A percentile compares a stretch with the other conserved stretches of the same genome.
phyloP scores from a whole-genome alignment of 2,888 invertebrate genomes.

The Synergus japonicus region DNA sequence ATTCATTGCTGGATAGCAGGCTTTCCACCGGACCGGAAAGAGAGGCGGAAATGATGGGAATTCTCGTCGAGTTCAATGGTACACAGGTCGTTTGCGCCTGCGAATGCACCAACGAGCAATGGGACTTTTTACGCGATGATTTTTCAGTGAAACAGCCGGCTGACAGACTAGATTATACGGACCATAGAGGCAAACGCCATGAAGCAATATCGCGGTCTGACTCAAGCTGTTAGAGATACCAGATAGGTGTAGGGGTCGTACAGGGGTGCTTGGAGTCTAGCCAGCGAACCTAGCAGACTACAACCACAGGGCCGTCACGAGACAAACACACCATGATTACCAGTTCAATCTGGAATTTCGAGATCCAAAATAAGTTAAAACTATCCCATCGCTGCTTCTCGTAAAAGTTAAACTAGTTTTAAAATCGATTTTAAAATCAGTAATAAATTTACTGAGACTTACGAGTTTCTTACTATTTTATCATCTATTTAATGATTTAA shows the following conservation, averaged over 20 bases:
- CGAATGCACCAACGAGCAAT: slow-evolving; percentile 21
- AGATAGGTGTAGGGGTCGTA: slow-evolving; percentile 61
- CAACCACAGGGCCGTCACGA: slow-evolving; percentile 45
- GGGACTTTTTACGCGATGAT: slow-evolving; percentile 38
- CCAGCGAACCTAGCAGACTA: slow-evolving; percentile 63
- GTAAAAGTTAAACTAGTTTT: neutral
- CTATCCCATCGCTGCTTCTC: neutral
- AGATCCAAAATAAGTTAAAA: slow-evolving; percentile 16
- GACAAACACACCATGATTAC: slow-evolving; percentile 6
- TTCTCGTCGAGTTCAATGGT: slow-evolving; percentile 36
- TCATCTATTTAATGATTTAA: too few species aligned
- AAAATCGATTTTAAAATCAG: neutral
- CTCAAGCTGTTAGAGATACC: slow-evolving; percentile 70
- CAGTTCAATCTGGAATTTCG: slow-evolving; percentile 16
- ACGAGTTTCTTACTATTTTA: too few species aligned
- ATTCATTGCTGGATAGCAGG: slow-evolving; percentile 18
- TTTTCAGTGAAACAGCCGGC: slow-evolving; percentile 41
- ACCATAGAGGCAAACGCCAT: slow-evolving; percentile 58
- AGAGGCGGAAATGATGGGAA: slow-evolving; percentile 15
- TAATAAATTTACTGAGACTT: too few species aligned
- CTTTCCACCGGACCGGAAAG: slow-evolving; percentile 19
- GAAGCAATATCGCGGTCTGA: slow-evolving; percentile 67
- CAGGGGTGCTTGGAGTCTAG: slow-evolving; percentile 64
- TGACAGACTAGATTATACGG: slow-evolving; percentile 55
- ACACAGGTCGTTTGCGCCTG: slow-evolving; percentile 31